phyloP scores from a whole-genome alignment of 2,797 vertebrate genomes.

The Pantherophis alleghaniensis region DNA sequence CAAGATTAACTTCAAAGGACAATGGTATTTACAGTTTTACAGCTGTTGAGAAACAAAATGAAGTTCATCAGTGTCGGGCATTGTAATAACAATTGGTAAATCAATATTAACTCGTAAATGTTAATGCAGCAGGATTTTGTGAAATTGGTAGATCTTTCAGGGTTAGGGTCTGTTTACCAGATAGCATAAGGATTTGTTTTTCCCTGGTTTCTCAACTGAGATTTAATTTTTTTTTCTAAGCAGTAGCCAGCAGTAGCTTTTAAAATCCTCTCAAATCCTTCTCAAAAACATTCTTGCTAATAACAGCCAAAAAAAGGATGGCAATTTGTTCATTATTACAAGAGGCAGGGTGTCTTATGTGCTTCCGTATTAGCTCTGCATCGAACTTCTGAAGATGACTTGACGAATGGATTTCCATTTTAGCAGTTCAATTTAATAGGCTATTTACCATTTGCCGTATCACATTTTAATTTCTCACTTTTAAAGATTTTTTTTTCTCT shows the following conservation, averaged over 20 bases:
- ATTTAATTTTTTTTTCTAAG: background rate
- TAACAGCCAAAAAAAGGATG: background rate
- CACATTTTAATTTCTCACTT: background rate
- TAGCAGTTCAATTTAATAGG: background rate
- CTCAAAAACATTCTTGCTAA: background rate
- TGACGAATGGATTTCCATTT: background rate
- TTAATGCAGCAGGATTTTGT: constrained; percentile 35
- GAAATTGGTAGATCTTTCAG: constrained; percentile 2
- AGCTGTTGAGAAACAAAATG: constrained; percentile 16
- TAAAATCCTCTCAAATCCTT: background rate
- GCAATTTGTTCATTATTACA: background rate
- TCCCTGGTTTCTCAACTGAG: constrained; percentile 7
- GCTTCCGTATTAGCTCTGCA: background rate
- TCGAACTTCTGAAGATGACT: background rate
- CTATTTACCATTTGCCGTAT: background rate
- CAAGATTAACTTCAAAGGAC: background rate
- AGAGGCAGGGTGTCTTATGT: background rate
- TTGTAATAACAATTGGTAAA: constrained; percentile 30
- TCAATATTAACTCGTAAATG: constrained; percentile 15
- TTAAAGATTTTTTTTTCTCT: background rate
- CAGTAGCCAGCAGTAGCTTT: background rate
- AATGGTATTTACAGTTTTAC: background rate
- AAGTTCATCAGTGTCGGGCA: background rate
- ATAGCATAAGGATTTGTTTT: background rate
- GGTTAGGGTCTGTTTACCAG: constrained; percentile 6